Evolutionary conservation across 2,888 invertebrate genomes (phyloP), one percentile per base, ranked within the genome.

Genomic region (Lepidonotus clava): DNA sequence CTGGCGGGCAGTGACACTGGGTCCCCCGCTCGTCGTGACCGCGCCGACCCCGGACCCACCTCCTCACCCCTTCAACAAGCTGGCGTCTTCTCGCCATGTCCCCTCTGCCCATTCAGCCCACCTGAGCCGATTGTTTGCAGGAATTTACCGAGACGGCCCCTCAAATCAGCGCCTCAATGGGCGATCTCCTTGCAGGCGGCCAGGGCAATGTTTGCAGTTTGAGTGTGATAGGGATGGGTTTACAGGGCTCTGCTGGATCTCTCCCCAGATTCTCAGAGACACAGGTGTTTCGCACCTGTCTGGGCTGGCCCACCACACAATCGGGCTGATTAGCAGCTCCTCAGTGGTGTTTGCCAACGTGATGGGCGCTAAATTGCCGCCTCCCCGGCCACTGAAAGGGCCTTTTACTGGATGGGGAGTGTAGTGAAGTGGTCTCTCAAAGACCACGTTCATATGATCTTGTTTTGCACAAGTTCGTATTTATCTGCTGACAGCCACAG

Each of bases 151-250:
- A 34, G 76, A 46, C 32, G 18, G 28, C 80, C 80, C 80, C 80
- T n/a, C 46, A 80, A 80, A 80, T 80, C 46, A 80, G 46, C 40
- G 76, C 36, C 1, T 38, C 38, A 18, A 76, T 1, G 80, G 51
- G 46, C 21, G 41, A 80, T 80, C 80, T 18, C 32, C 28, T n/a
- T 28, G 46, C 46, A 5, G 28, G 24, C 32, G 80, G 80, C 34
- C 11, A 28, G 6, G 8, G 46, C 4, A 8, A 28, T 80, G 51
- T 80, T 80, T 80, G 80, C 80, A 11, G 46, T 40, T n/a, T 80
- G 80, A 80, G 80, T n/a, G 32, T 80, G 80, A 80, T 80, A 80
- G 80, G 80, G 80, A 80, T 80, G 80, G 80, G 51, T 46, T 80
- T 80, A 46, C 80, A 41, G 41, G 28, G 1, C 1, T 34, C 34